These are phyloP conservation scores for human DNA, from an alignment of 2,113 vertebrate genomes.

Conservation along the genomic window DNA sequence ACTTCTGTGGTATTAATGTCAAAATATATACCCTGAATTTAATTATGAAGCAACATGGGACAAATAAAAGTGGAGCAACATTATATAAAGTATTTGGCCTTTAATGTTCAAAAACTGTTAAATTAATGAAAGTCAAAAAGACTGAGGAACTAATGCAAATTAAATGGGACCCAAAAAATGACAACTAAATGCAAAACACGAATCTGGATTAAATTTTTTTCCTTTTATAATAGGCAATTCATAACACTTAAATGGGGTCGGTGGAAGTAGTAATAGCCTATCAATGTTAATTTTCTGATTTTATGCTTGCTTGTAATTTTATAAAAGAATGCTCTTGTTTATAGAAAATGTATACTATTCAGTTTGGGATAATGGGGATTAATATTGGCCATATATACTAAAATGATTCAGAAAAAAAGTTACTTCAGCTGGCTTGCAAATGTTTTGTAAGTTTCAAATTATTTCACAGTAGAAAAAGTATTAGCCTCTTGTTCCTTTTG, in stretches of 20 bases:
- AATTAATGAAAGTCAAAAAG: neutral
- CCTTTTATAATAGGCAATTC: neutral
- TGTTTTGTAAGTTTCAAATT: neutral
- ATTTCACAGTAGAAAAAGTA: neutral
- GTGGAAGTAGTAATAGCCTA: neutral
- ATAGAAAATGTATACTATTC: neutral
- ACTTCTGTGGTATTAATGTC: neutral
- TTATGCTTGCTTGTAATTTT: neutral
- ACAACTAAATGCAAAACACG: neutral
- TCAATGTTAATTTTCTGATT: neutral
- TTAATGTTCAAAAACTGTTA: neutral
- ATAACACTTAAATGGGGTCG: neutral
- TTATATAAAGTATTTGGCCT: neutral
- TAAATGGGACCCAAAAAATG: neutral
- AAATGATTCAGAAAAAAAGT: neutral
- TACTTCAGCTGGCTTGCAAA: neutral
- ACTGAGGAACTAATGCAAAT: neutral
- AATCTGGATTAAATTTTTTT: neutral
- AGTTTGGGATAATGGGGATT: neutral
- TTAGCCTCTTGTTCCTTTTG: neutral
- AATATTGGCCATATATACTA: neutral
- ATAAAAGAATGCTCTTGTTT: neutral
- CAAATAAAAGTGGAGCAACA: neutral
- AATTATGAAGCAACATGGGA: too few species aligned
- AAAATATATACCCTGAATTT: neutral